Conservation (phyloP, 2,888 invertebrate genomes). For the Andrena bucephala region DNA sequence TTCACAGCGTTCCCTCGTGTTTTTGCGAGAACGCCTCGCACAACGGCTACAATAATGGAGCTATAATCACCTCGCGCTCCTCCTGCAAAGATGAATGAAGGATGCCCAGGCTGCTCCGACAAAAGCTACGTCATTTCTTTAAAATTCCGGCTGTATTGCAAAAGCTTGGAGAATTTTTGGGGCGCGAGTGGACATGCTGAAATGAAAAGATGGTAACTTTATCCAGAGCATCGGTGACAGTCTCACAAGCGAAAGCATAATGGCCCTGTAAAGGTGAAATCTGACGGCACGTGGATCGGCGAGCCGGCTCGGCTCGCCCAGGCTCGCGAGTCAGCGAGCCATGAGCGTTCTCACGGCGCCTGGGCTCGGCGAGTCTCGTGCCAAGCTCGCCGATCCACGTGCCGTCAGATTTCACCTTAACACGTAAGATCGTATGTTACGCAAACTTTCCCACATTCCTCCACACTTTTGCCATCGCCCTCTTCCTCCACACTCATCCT, state of each 20-base stretch:
- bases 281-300: no score
- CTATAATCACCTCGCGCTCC: not conserved
- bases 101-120: not conserved
- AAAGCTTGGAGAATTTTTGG: not conserved
- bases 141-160: not conserved
- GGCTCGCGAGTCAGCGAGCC: no score
- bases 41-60: not conserved
- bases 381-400: no score
- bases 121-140: not conserved
- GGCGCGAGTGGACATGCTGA: not conserved
- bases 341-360: no score
- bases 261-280: not conserved
- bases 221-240: conserved; percentile 23
- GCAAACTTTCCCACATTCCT: conserved; percentile 46
- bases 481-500: not conserved
- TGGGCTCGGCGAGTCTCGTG: no score
- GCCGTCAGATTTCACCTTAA: not conserved
- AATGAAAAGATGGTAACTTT: conserved; percentile 28
- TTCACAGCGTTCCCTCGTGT: not conserved
- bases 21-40: not conserved
- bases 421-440: conserved; percentile 2
- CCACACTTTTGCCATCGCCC: conserved; percentile 18
- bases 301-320: no score
- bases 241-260: conserved; percentile 6
- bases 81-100: not conserved